Conservation (phyloP, 2,888 invertebrate genomes). For the Pristionchus exspectatus region DNA sequence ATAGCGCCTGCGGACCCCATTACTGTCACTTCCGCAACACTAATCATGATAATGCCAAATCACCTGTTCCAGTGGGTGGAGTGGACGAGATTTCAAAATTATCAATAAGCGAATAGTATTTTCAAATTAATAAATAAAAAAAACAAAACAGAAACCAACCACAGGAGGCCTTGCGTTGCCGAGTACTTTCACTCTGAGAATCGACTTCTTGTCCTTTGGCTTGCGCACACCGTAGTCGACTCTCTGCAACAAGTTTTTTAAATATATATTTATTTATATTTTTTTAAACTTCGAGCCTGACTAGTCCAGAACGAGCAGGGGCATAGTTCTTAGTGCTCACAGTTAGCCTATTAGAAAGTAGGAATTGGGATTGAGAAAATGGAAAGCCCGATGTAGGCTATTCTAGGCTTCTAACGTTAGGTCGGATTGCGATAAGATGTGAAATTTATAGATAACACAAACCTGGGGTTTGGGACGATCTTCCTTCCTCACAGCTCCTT, state of each 20-base stretch:
- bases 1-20: not conserved
- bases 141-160: not conserved
- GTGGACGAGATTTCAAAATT: no score
- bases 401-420: no score
- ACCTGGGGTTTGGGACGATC: no score
- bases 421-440: no score
- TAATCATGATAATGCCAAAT: no score
- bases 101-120: not conserved
- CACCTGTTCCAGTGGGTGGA: no score
- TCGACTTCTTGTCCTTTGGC: not conserved
- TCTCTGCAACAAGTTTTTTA: not conserved
- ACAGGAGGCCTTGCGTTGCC: not conserved
- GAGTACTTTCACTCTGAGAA: not conserved
- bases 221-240: not conserved
- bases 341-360: not conserved
- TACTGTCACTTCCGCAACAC: not conserved
- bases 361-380: not conserved
- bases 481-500: no score
- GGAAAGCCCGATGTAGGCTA: not conserved
- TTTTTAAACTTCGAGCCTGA: not conserved
- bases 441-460: no score
- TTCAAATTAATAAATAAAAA: not conserved
- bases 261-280: no score
- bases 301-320: not conserved
- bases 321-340: no score